Evolutionary conservation across 2,797 vertebrate genomes (phyloP).

Genomic region (Acanthurus lineatus): DNA sequence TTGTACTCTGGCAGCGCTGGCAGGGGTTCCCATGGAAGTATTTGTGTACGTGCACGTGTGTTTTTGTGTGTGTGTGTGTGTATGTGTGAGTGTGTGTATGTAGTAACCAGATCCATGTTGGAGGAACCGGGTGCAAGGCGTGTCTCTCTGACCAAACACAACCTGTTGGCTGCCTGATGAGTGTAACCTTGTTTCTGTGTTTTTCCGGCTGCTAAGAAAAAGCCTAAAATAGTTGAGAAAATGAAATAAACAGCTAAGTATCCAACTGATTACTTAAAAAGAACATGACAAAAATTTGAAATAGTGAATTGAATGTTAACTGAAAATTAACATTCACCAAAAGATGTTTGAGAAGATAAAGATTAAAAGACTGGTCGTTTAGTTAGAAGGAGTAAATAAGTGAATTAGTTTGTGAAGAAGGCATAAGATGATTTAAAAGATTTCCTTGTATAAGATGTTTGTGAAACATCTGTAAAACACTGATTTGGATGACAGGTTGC

Average conservation of each 20-base stretch:
- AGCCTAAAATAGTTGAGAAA: neutral
- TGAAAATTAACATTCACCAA: too few species aligned
- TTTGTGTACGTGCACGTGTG: conserved; percentile 27
- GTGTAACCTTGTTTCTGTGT: conserved; percentile 9
- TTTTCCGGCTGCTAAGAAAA: neutral
- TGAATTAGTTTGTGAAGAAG: too few species aligned
- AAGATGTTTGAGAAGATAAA: too few species aligned
- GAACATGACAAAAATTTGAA: too few species aligned
- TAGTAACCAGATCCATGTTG: conserved; percentile 55
- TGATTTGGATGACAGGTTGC: too few species aligned
- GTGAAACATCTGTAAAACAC: too few species aligned
- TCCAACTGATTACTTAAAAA: neutral
- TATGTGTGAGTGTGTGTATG: conserved; percentile 7
- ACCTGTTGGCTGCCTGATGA: conserved; percentile 11
- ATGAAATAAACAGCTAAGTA: neutral
- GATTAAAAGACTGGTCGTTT: too few species aligned
- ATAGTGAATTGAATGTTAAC: too few species aligned
- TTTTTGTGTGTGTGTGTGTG: neutral
- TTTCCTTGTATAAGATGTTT: too few species aligned
- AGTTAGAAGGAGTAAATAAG: too few species aligned
- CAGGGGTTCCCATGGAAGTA: conserved; percentile 62
- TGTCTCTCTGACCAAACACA: conserved; percentile 54
- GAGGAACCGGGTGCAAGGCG: conserved; percentile 48
- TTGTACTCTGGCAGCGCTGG: conserved; percentile 44
- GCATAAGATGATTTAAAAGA: too few species aligned